phyloP scores from a whole-genome alignment of 2,888 invertebrate genomes.

The Aethes cnicana region DNA sequence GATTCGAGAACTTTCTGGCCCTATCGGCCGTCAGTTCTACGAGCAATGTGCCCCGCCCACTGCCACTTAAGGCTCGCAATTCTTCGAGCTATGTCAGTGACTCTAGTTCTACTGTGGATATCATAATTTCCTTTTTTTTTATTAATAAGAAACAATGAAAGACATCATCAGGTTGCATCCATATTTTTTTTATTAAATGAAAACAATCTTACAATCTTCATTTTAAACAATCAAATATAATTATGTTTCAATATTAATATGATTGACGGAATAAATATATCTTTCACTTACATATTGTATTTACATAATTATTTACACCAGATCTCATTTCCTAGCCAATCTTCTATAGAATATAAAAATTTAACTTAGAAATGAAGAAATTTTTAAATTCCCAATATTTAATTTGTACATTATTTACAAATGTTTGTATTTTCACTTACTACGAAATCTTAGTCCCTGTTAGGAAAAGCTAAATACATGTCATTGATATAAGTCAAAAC shows the following conservation, averaged over 20 bases:
- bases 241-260: conserved; percentile 63
- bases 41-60: no score
- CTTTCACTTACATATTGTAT: conserved; percentile 61
- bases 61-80: no score
- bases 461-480: not conserved
- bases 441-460: conserved; percentile 12
- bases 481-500: no score
- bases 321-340: conserved; percentile 52
- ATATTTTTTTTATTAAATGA: conserved; percentile 74
- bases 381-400: conserved; percentile 45
- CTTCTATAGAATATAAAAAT: conserved; percentile 61
- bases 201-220: conserved; percentile 76
- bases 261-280: conserved; percentile 76
- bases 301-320: conserved; percentile 76
- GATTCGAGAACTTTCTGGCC: no score
- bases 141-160: conserved; percentile 30
- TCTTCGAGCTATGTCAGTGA: no score
- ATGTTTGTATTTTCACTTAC: conserved; percentile 25
- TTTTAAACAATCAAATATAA: conserved; percentile 77
- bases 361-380: conserved; percentile 51
- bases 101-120: no score
- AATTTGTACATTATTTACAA: conserved; percentile 74
- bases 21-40: no score
- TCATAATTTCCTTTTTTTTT: no score
- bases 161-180: conserved; percentile 39